Conservation (phyloP, 1,140 invertebrate species). For the Cydia pomonella region DNA sequence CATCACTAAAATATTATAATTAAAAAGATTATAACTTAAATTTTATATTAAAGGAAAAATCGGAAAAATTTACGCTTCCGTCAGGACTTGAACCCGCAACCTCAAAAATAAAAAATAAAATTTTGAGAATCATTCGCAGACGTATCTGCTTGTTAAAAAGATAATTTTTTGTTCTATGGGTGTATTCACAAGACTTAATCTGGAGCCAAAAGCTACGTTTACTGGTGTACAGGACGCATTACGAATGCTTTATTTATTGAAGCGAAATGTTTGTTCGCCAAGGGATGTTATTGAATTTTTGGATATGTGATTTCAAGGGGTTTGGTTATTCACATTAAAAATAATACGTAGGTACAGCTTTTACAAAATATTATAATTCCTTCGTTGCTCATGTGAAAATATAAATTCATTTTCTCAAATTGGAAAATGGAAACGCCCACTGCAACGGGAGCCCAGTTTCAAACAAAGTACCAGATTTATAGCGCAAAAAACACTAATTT, state of each 20-base stretch:
- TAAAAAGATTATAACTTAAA: too few relatives aligned
- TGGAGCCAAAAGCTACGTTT: background rate
- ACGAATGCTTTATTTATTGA: slow-evolving; percentile 20
- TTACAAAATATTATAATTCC: background rate
- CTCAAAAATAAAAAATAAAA: too few relatives aligned
- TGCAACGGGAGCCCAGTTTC: background rate
- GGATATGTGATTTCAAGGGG: background rate
- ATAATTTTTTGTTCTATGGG: too few relatives aligned
- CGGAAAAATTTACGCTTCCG: too few relatives aligned
- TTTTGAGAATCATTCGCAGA: too few relatives aligned
- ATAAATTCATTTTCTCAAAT: slow-evolving; percentile 1
- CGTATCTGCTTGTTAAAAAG: too few relatives aligned
- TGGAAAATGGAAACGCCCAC: background rate
- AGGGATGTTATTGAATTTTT: slow-evolving; percentile 15
- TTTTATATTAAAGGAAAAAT: too few relatives aligned
- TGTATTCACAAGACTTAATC: background rate
- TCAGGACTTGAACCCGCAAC: too few relatives aligned
- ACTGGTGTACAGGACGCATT: background rate
- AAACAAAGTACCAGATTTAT: background rate
- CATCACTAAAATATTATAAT: too few relatives aligned
- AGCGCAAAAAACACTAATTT: slow-evolving; percentile 1
- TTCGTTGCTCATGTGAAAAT: background rate
- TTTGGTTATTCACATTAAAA: background rate
- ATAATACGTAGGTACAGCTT: background rate
- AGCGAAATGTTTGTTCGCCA: slow-evolving; percentile 16